These are phyloP conservation scores for Nettapus auritus DNA, from an alignment of 2,113 vertebrate genomes.

Conservation along the genomic window DNA sequence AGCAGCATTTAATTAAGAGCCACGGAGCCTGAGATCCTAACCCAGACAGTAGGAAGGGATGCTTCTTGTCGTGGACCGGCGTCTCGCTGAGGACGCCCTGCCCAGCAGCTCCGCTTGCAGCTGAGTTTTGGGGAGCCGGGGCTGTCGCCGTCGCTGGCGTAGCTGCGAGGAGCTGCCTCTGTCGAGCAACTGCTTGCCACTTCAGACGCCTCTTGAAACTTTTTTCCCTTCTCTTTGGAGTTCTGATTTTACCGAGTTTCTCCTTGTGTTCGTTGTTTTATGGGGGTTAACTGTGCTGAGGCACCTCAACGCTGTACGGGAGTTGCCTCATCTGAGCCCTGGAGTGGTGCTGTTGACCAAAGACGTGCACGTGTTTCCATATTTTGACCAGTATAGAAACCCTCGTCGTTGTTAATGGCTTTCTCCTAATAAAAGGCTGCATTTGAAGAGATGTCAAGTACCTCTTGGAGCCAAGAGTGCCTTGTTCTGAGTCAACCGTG, in stretches of 20 bases:
- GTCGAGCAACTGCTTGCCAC: rapidly evolving
- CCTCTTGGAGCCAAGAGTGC: not conserved
- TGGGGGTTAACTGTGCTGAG: not conserved
- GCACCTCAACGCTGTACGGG: not conserved
- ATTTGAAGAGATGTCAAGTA: conserved; percentile 8
- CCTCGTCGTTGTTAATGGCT: not conserved
- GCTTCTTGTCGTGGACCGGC: not conserved
- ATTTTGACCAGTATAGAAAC: not conserved
- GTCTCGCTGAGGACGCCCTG: not conserved
- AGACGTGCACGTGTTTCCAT: not conserved
- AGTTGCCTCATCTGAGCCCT: not conserved
- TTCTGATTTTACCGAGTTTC: not conserved
- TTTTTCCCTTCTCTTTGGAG: not conserved
- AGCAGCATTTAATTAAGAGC: conserved; percentile 27
- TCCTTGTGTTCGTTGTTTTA: not conserved
- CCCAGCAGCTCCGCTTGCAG: not conserved
- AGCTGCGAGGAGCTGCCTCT: not conserved
- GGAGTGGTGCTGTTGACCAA: not conserved
- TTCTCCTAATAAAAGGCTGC: not conserved
- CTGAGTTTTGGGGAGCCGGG: not conserved
- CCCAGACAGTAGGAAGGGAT: not conserved
- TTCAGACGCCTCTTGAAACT: not conserved
- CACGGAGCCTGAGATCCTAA: not conserved
- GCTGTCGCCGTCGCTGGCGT: rapidly evolving
- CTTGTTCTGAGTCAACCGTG: not conserved